A percentile compares a stretch with the other conserved stretches of the same genome.
phyloP scores from a whole-genome alignment of 35 echinoderm and acorn worm species.

The Apostichopus japonicus region DNA sequence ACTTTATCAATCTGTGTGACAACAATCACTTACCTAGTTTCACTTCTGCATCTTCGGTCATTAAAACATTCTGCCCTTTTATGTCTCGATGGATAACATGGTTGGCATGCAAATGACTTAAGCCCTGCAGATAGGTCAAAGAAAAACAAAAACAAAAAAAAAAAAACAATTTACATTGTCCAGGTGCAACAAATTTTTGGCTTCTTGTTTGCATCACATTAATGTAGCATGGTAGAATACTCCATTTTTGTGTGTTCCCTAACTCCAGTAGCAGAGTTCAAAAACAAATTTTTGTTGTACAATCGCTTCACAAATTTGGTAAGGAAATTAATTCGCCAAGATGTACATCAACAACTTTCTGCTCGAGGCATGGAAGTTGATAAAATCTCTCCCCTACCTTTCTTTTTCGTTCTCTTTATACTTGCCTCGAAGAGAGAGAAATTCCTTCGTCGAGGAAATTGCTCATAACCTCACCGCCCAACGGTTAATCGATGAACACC shows the following conservation, averaged over 20 bases:
- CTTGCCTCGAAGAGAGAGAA: background rate
- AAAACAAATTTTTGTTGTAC: too few relatives aligned
- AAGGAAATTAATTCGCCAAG: background rate
- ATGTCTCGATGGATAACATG: slow-evolving; percentile 99
- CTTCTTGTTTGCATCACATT: background rate
- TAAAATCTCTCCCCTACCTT: background rate
- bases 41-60: slow-evolving; percentile 98
- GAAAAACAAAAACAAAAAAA: background rate
- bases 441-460: background rate
- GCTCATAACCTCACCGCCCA: background rate
- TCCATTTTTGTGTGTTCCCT: too few relatives aligned
- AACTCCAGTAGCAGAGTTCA: too few relatives aligned
- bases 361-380: background rate
- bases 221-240: too few relatives aligned
- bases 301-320: background rate
- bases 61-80: slow-evolving; percentile 97
- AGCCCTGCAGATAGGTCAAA: slow-evolving; percentile 74
- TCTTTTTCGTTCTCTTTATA: background rate
- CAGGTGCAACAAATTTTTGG: background rate
- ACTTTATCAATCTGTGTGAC: background rate
- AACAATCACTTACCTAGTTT: slow-evolving; percentile 87
- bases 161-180: too few relatives aligned
- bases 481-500: background rate
- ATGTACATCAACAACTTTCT: background rate
- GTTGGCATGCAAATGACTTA: slow-evolving; percentile 98